Evolutionary conservation across 2,888 invertebrate species (phyloP).

Genomic region (Pachycephus smyrnensis): DNA sequence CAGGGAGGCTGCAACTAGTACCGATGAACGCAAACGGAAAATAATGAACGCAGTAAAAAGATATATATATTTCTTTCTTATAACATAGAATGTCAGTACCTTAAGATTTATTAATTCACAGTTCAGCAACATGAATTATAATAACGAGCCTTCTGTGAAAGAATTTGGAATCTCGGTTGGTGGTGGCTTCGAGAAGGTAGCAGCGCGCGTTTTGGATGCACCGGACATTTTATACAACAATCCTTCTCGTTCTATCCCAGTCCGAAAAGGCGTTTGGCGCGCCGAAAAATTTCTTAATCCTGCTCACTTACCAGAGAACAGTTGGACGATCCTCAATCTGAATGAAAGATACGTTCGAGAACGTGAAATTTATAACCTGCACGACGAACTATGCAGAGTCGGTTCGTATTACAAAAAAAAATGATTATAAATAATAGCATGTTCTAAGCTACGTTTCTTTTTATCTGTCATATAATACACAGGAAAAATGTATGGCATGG

Average conservation of each 20-base stretch:
- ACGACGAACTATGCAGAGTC: conserved; percentile 19
- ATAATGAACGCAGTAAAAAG: conserved; percentile 77
- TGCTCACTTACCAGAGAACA: conserved; percentile 34
- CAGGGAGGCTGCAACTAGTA: conserved; percentile 83
- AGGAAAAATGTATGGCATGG: conserved; percentile 50
- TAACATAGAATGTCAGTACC: not conserved
- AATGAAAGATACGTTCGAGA: conserved; percentile 44
- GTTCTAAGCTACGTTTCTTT: not conserved
- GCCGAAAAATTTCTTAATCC: conserved; percentile 59
- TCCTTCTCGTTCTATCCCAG: conserved; percentile 35
- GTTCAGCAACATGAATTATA: conserved; percentile 57
- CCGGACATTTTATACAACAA: conserved; percentile 80
- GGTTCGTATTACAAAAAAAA: conserved; percentile 47
- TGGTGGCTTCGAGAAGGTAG: conserved; percentile 79
- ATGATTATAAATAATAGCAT: not conserved
- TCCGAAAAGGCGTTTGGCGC: conserved; percentile 68
- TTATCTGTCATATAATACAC: conserved; percentile 3
- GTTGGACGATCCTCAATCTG: conserved; percentile 69
- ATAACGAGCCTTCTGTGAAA: conserved; percentile 71
- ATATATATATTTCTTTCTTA: conserved; percentile 42
- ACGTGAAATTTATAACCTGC: conserved; percentile 43
- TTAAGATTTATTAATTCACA: conserved; percentile 23
- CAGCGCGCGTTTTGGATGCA: conserved; percentile 82
- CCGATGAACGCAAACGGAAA: conserved; percentile 80
- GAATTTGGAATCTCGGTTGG: conserved; percentile 87